Evolutionary conservation across 2,888 invertebrate genomes (phyloP), one percentile per base, ranked within the genome.

Genomic region (Rhaphigaster nebulosa): DNA sequence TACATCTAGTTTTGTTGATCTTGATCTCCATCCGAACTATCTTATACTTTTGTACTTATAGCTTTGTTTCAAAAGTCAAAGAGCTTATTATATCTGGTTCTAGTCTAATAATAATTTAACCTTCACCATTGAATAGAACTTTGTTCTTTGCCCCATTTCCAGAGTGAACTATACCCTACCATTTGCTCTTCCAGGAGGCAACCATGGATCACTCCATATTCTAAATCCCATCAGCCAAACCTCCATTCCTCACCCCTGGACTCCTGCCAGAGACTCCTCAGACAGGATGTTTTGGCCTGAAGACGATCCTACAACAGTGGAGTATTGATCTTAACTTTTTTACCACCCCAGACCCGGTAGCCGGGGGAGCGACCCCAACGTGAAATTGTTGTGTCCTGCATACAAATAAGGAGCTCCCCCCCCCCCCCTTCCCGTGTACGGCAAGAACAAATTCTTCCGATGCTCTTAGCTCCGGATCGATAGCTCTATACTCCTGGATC

Each of bases 341-440:
- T 92, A 92, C 91, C 91, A 90, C 87, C 88, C 90, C 90, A 87
- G 90, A 88, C 87, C 90, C 84, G 88, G 45, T 91, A 90, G 89
- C 87, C 87, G 90, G 91, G 87, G 91, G 60, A 88, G 91, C 91
- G 88, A 91, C 91, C 92, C 92, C 92, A 92, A 92, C 92, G 93
- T 92, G 92, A 92, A 92, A 92, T 91, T 92, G 92, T 93, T 92
- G 93, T 92, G 93, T 92, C 93, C 92, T 92, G 93, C 93, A 92
- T 93, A 93, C 93, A 93, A 92, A 93, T 93, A 93, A 93, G 93
- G 92, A 92, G 92, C 92, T 92, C 91, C 92, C 90, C 88, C 90
- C 91, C 91, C 90, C 54, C 90, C 90, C 91, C 91, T 90, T 38
- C 90, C 52, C 38, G 60, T 45, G 87, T 56, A 87, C 87, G 90